Evolutionary conservation across 2,888 invertebrate genomes (phyloP), one percentile per base, ranked within the genome.

Genomic region (Pedicia rivosa): DNA sequence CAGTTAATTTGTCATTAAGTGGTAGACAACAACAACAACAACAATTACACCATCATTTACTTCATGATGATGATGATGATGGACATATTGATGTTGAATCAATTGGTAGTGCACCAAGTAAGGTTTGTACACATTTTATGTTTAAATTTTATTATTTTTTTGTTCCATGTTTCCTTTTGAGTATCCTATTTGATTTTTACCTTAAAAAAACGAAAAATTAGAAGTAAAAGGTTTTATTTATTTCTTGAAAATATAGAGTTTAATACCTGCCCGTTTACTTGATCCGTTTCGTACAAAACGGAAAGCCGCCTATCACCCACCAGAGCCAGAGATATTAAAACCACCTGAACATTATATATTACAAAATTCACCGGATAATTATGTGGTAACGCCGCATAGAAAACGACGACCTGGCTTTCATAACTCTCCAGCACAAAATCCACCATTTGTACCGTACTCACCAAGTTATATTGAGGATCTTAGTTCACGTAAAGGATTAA

Each of bases 361-460:
- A 32, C 76, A 77, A 35, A 78, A 76, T 51, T 77, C 80, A 39
- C 80, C 82, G 1, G 82, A 82, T 56, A 80, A 80, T 50, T 86
- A 84, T 52, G 83, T 86, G 28, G 86, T 87, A 15, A 86, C 84
- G 22, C 86, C 86, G 9, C 84, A 86, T 63, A 66, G 86, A 48
- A 87, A 86, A 63, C 67, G 86, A 55, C 67, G 84, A 54, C 84
- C 84, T 2, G 86, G 86, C 35, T 87, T 87, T 51, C 83, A 84
- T 56, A 84, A 84, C 53, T 79, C 84, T 24, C 84, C 86, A 14
- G 79, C 82, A 43, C 84, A 86, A 54, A 84, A 86, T 61, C 81
- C 83, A 42, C 82, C 86, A 26, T 86, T 86, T 53, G 82, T 84
- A 45, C 81, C 84, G 40, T 83, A 81, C 54, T 74, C 76, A 46